phyloP scores from a whole-genome alignment of 2,113 vertebrate genomes.

The Apaloderma vittatum region DNA sequence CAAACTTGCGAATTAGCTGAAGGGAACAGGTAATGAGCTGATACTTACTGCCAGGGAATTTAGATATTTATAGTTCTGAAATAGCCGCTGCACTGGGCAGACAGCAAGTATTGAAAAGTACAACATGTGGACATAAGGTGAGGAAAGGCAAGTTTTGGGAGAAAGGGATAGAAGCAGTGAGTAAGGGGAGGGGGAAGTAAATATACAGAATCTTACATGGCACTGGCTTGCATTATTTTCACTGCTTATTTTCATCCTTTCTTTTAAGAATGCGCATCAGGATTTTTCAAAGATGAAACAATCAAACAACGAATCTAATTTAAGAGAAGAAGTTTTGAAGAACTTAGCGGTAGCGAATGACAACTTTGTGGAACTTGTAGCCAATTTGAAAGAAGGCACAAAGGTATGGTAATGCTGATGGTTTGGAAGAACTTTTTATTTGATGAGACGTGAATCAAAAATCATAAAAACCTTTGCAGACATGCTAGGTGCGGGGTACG shows the following conservation, averaged over 20 bases:
- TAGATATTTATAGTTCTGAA: background rate
- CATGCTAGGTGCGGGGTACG: background rate
- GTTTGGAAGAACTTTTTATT: background rate
- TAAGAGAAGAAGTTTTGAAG: conserved; percentile 96
- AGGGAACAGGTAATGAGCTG: background rate
- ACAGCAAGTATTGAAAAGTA: background rate
- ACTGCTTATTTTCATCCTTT: background rate
- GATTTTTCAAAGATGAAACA: conserved; percentile 97
- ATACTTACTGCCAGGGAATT: background rate
- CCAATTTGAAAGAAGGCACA: conserved; percentile 94
- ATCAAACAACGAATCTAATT: conserved; percentile 92
- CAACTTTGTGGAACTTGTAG: conserved; percentile 94
- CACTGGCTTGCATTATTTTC: background rate
- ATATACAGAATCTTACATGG: fast-evolving
- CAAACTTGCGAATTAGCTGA: background rate
- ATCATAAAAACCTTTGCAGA: background rate
- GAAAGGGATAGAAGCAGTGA: background rate
- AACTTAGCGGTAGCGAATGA: conserved; percentile 96
- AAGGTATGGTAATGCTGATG: conserved; percentile 83
- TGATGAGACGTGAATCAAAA: background rate
- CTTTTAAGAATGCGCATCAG: conserved; percentile 88
- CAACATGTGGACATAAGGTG: background rate
- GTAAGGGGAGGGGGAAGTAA: background rate
- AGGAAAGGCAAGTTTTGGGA: background rate
- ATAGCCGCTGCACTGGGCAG: background rate